These are phyloP conservation scores for Bubo bubo DNA, from an alignment of 2,113 vertebrate species.

Conservation along the genomic window DNA sequence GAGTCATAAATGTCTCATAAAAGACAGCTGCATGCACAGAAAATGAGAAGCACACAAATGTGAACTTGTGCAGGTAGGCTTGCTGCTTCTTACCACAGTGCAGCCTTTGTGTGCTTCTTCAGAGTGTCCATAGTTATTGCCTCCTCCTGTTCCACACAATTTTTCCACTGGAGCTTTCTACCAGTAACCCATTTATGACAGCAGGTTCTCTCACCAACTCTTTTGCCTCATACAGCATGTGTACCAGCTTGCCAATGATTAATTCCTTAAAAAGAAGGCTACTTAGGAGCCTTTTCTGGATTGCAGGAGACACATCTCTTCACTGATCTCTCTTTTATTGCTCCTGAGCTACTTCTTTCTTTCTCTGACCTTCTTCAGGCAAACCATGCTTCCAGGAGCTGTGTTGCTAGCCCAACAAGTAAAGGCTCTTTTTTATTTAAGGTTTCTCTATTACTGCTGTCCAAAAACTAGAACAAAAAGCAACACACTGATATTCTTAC, in stretches of 20 bases:
- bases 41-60: neutral
- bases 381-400: neutral
- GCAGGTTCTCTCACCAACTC: neutral
- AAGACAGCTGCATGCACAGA: neutral
- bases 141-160: neutral
- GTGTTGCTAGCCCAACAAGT: neutral
- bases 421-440: neutral
- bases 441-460: neutral
- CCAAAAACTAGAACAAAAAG: neutral
- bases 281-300: neutral
- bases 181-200: neutral
- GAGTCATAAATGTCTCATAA: neutral
- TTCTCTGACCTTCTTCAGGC: neutral
- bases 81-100: neutral
- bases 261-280: neutral
- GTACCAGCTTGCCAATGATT: neutral
- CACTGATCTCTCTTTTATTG: neutral
- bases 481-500: neutral
- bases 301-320: neutral
- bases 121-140: neutral
- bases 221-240: neutral
- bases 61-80: neutral
- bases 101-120: neutral
- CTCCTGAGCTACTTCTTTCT: neutral
- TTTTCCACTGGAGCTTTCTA: neutral